Base-by-base conservation (phyloP, 92 coral and sea anemone genomes). In the Hydrozoanthus gracilis region DNA sequence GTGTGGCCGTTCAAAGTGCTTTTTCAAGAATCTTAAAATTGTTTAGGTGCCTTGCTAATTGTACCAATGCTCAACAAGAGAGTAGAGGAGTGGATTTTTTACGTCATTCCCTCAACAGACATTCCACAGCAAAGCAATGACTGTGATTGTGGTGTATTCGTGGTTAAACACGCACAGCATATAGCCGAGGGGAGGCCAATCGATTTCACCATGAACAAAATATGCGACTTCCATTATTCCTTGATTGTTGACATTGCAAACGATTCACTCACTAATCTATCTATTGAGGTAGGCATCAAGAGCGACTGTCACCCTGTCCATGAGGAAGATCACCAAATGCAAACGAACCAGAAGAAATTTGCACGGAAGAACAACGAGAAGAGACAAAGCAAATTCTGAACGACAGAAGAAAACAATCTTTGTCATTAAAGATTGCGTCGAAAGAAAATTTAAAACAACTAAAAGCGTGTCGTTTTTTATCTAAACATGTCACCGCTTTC, bases 131-230 rank as follows among this genome's bases (percentile, higher is more conserved):
- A 88, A 65, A 44, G 54, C 3, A 80, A 73, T 67, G 61, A 50
- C 13, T 14, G 45, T 14, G 90, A 88, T 58, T 88, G 87, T 82
- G 90, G 90, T 17, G 79, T 88, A 54, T 88, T 88, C 48, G 84
- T 77, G 9, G 61, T 80, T 14, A 88, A 88, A 82, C 82, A 82
- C 87, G 90, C 87, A 7, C 79, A 88, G 56, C 90, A 79, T 60
- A 88, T 88, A 4, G 71, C 89, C 4, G 46, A 48, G 18, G 85
- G 89, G 54, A 15, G 56, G 3, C 84, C 78, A 9, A 4, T 87
- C 2, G 89, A 87, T 60, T 87, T 87, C 73, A 75, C 79, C 0
- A 68, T 77, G n/a, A 9, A 7, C 16, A 39, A 79, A 15, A 87
- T 79, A 12, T 55, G 71, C 8, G 79, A 44, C 44, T 87, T 87